A percentile compares a stretch with the other conserved stretches of the same genome.
Evolutionary conservation across 2,888 invertebrate species (phyloP).

Genomic region (Dicyrtoma fusca): DNA sequence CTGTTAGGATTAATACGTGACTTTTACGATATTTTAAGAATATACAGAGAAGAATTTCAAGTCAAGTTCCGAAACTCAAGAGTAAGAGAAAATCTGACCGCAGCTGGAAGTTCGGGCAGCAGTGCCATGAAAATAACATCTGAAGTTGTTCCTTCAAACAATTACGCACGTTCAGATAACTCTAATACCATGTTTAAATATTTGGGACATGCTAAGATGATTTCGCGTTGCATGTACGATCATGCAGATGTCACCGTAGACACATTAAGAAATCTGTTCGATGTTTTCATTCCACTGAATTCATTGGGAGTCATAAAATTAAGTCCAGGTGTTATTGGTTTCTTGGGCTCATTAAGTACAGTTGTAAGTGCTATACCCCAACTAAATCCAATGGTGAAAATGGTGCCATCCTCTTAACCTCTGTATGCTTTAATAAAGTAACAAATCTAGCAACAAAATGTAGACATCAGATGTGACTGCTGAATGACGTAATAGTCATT

Average conservation of each 20-base stretch:
- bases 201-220: slow-evolving; percentile 20
- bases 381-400: slow-evolving; percentile 70
- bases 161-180: slow-evolving; percentile 6
- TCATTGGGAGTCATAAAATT: slow-evolving; percentile 77
- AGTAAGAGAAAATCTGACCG: background rate
- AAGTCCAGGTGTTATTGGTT: slow-evolving; percentile 76
- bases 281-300: slow-evolving; percentile 82
- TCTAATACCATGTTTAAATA: slow-evolving; percentile 9
- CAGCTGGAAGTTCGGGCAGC: slow-evolving; percentile 3
- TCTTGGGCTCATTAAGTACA: slow-evolving; percentile 80
- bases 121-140: too few relatives aligned
- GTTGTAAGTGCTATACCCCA: slow-evolving; percentile 76
- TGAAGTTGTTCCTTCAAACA: background rate
- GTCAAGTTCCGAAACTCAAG: slow-evolving; percentile 12
- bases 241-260: slow-evolving; percentile 76
- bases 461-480: background rate
- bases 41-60: slow-evolving; percentile 63
- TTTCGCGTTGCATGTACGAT: slow-evolving; percentile 54
- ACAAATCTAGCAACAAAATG: too few relatives aligned
- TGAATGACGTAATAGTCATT: background rate
- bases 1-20: slow-evolving; percentile 79
- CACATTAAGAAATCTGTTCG: slow-evolving; percentile 82
- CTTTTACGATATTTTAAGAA: slow-evolving; percentile 76
- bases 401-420: slow-evolving; percentile 52
- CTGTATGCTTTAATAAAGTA: too few relatives aligned